Conservation (phyloP, 2,797 vertebrate genomes). For the Brotula barbata region DNA sequence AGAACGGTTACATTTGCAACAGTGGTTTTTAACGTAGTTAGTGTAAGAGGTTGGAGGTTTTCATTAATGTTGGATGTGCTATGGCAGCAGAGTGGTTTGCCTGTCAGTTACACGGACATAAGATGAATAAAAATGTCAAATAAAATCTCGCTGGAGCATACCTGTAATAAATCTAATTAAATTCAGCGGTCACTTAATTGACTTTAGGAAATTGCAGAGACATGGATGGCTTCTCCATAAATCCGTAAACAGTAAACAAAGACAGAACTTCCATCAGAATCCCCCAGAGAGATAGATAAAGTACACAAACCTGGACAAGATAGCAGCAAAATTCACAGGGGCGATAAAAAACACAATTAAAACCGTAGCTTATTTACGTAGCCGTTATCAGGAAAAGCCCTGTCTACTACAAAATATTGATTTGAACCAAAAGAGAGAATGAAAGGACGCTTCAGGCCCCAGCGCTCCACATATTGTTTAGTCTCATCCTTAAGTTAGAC, state of each 20-base stretch:
- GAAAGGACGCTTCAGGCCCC: too few relatives aligned
- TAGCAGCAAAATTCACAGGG: too few relatives aligned
- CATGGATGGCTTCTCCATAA: background rate
- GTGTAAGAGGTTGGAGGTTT: background rate
- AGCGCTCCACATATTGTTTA: too few relatives aligned
- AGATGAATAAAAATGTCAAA: background rate
- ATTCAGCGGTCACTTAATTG: background rate
- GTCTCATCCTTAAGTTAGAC: too few relatives aligned
- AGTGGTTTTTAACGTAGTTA: constrained; percentile 6
- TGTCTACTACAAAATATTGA: too few relatives aligned
- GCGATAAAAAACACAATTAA: too few relatives aligned
- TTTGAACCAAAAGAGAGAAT: too few relatives aligned
- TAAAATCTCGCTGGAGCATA: background rate
- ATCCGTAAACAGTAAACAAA: background rate
- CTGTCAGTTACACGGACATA: constrained; percentile 12
- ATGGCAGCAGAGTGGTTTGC: background rate
- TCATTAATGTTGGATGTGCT: constrained; percentile 8
- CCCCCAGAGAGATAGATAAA: background rate
- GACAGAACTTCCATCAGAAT: background rate
- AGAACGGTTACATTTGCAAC: background rate
- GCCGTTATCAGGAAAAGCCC: too few relatives aligned
- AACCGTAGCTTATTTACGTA: too few relatives aligned
- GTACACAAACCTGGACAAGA: too few relatives aligned
- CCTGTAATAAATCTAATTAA: constrained; percentile 8
- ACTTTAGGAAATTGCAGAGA: background rate